Evolutionary conservation across 2,888 invertebrate genomes (phyloP), one percentile per base, ranked within the genome.

Genomic region (Charanyca ferruginea): DNA sequence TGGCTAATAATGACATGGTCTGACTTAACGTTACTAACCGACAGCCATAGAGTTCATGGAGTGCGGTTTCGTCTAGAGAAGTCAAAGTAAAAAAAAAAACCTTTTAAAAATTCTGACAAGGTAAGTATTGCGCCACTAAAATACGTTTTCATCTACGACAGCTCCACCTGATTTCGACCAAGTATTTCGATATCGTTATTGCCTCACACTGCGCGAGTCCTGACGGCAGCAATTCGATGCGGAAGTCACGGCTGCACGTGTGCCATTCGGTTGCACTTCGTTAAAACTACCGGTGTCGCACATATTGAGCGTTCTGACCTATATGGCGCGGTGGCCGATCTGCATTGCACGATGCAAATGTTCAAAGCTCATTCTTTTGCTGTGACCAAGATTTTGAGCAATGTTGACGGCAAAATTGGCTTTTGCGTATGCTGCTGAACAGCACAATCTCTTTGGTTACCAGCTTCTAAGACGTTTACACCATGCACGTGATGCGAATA

Each of bases 191-290:
- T n/a, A n/a, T n/a, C 45, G 47, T 41, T 45, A 45, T 45, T 51
- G 44, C 49, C 18, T 38, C 22, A 47, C 73, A 70, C 28, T 44
- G 13, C 48, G 25, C 20, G 48, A n/a, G 5, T 42, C 23, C 32
- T 42, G 47, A 13, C 59, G n/a, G 25, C 48, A 59, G 45, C 58
- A 48, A 49, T 41, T 76, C 25, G 48, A 62, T 47, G 59, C 62
- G 66, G 72, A 77, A 72, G 66, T 77, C 44, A 42, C 44, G 53
- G 42, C 53, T 44, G 20, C 32, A 22, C 58, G 62, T 60, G 71
- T 28, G 44, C 47, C 35, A 35, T 53, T 66, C 73, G 57, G 67
- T 51, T 66, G 47, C 51, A 59, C 44, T 60, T 66, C n/a, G 45
- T 66, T 72, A 49, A 2, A 66, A 28, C 48, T 38, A 52, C 61